Percentiles rank a stretch among this genome's conserved stretches.
These are phyloP conservation scores for Drosophila mojavensis DNA, from an alignment of 1,140 invertebrate species.

Conservation along the genomic window DNA sequence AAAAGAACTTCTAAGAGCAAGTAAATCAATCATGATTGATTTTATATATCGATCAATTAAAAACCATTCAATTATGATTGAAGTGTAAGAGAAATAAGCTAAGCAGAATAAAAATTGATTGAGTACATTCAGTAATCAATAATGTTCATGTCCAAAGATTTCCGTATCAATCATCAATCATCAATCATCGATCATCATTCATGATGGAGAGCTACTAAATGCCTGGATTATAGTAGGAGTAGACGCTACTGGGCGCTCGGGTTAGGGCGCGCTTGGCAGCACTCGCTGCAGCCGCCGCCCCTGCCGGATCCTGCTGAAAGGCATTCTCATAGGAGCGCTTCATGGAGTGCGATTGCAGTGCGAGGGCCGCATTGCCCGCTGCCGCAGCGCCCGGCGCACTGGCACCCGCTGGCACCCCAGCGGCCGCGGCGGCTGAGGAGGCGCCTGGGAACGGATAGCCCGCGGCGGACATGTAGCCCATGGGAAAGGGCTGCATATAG, in stretches of 20 bases:
- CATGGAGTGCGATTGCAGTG: constrained; percentile 66
- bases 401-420: constrained; percentile 51
- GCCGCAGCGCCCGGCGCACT: constrained; percentile 41
- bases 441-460: constrained; percentile 53
- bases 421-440: constrained; percentile 16
- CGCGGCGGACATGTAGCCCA: constrained; percentile 68
- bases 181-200: constrained; percentile 22
- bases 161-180: too few relatives aligned
- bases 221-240: constrained; percentile 77
- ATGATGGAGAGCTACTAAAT: constrained; percentile 42
- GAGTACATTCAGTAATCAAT: too few relatives aligned
- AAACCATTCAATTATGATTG: not conserved
- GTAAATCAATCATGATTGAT: too few relatives aligned
- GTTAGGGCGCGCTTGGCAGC: constrained; percentile 75
- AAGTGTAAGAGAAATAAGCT: not conserved
- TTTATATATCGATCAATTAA: too few relatives aligned
- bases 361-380: constrained; percentile 32
- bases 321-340: constrained; percentile 83
- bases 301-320: constrained; percentile 75
- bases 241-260: constrained; percentile 57
- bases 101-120: not conserved
- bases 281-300: constrained; percentile 64
- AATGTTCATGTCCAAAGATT: too few relatives aligned
- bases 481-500: constrained; percentile 77
- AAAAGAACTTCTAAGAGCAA: too few relatives aligned